A percentile compares a stretch with the other conserved stretches of the same genome.
Evolutionary conservation across 2,797 vertebrate genomes (phyloP).

Genomic region (Sebastes goodei): DNA sequence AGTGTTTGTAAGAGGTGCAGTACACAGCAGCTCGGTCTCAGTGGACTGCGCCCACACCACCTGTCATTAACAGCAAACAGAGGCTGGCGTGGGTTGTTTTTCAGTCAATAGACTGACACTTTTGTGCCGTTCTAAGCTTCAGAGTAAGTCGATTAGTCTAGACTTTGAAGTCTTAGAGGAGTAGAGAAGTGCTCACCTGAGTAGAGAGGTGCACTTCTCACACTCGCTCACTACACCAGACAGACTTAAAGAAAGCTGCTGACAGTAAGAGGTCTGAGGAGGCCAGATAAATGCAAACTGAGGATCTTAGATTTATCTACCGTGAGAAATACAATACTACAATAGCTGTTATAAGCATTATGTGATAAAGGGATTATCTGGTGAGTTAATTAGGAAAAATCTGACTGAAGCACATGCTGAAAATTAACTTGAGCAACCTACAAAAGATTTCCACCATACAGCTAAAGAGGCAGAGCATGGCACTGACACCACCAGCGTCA

Average conservation of each 20-base stretch:
- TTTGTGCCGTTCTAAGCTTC: constrained; percentile 61
- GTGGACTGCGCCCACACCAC: constrained; percentile 35
- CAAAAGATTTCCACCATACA: constrained; percentile 11
- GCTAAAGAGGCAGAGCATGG: constrained; percentile 23
- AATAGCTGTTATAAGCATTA: not conserved
- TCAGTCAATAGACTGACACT: constrained; percentile 73
- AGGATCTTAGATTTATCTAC: constrained; percentile 9
- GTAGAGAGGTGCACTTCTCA: constrained; percentile 38
- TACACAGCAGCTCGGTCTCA: constrained; percentile 35
- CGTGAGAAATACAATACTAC: not conserved
- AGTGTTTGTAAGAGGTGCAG: constrained; percentile 22
- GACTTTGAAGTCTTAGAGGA: constrained; percentile 68
- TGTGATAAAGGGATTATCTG: constrained; percentile 25
- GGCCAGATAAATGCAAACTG: not conserved
- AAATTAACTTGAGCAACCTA: not conserved
- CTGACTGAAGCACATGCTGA: not conserved
- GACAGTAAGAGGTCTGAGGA: not conserved
- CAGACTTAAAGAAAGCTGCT: constrained; percentile 31
- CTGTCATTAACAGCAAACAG: constrained; percentile 61
- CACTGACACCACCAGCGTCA: constrained; percentile 22
- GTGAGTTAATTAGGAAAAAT: constrained; percentile 18
- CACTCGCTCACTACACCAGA: constrained; percentile 21
- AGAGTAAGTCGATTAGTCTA: constrained; percentile 77
- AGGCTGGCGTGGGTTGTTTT: constrained; percentile 59
- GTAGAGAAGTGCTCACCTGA: constrained; percentile 60